Conservation (phyloP, 2,888 invertebrate species). For the Hirtodrosophila duncani region DNA sequence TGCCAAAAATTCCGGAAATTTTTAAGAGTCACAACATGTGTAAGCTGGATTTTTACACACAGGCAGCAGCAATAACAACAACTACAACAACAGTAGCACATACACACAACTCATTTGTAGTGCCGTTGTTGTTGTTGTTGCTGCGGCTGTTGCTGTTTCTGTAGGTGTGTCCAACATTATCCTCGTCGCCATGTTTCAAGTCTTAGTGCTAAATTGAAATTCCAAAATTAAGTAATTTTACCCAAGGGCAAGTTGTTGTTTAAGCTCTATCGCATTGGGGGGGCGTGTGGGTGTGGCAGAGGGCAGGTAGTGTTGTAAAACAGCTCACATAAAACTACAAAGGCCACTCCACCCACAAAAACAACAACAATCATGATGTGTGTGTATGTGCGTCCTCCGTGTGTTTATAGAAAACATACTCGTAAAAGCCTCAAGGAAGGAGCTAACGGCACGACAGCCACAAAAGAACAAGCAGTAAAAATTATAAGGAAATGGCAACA, state of each 20-base stretch:
- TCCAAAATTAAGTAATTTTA: constrained; percentile 72
- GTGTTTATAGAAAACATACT: constrained; percentile 16
- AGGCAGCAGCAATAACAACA: too few relatives aligned
- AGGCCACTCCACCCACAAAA: constrained; percentile 28
- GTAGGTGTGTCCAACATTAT: constrained; percentile 11
- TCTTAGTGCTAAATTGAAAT: constrained; percentile 73
- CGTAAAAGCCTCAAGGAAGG: constrained; percentile 34
- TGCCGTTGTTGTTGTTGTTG: constrained; percentile 18
- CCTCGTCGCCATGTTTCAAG: constrained; percentile 34
- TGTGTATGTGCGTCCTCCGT: constrained; percentile 3
- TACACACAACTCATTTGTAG: background rate
- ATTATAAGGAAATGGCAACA: constrained; percentile 61
- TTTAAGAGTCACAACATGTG: constrained; percentile 70
- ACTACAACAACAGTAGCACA: constrained; percentile 4
- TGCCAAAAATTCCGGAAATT: constrained; percentile 74
- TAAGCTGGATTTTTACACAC: constrained; percentile 58
- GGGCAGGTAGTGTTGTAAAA: constrained; percentile 50
- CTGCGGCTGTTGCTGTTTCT: too few relatives aligned
- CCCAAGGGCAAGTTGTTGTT: constrained; percentile 51
- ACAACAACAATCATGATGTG: constrained; percentile 49
- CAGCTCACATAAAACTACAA: constrained; percentile 55
- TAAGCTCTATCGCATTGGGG: constrained; percentile 13
- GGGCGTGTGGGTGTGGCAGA: constrained; percentile 14
- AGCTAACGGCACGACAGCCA: constrained; percentile 17
- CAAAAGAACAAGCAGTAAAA: constrained; percentile 62